Evolutionary conservation across 2,888 invertebrate genomes (phyloP).

Genomic region (Scelioninae gen. 2): DNA sequence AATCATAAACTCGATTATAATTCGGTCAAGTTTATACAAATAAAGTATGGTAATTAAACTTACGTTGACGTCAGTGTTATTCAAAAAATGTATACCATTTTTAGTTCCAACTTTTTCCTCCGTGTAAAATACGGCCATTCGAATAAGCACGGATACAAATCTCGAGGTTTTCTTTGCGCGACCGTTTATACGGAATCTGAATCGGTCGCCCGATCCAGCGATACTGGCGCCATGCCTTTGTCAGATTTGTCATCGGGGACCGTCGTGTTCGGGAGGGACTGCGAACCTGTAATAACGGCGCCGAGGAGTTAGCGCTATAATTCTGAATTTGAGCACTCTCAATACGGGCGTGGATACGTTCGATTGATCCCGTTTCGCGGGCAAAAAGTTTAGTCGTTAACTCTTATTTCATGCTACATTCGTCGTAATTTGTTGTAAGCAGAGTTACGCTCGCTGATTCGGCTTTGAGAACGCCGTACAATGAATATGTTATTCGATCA

Average conservation of each 20-base stretch:
- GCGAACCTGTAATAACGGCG: slow-evolving; percentile 44
- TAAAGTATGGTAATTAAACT: too few species aligned
- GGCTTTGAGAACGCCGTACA: slow-evolving; percentile 19
- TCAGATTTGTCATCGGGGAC: slow-evolving; percentile 39
- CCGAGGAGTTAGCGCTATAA: slow-evolving; percentile 36
- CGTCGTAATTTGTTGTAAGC: slow-evolving; percentile 54
- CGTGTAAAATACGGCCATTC: too few species aligned
- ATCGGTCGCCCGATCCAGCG: slow-evolving; percentile 35
- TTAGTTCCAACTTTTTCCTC: too few species aligned
- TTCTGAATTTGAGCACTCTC: slow-evolving; percentile 52
- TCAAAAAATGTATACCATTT: too few species aligned
- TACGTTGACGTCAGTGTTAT: too few species aligned
- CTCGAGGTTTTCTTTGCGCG: too few species aligned
- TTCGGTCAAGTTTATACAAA: too few species aligned
- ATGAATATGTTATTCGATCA: slow-evolving; percentile 54
- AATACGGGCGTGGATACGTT: slow-evolving; percentile 40
- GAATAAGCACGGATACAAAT: too few species aligned
- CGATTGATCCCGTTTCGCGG: slow-evolving; percentile 40
- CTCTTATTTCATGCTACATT: slow-evolving; percentile 56
- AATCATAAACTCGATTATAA: too few species aligned
- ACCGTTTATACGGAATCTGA: slow-evolving; percentile 33
- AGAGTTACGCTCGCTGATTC: slow-evolving; percentile 27
- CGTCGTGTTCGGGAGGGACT: slow-evolving; percentile 30
- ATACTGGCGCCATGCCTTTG: slow-evolving; percentile 33
- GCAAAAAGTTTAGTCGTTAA: slow-evolving; percentile 56